Evolutionary conservation across 2,113 vertebrate genomes (phyloP).

Genomic region (Oreochromis tanganicae): DNA sequence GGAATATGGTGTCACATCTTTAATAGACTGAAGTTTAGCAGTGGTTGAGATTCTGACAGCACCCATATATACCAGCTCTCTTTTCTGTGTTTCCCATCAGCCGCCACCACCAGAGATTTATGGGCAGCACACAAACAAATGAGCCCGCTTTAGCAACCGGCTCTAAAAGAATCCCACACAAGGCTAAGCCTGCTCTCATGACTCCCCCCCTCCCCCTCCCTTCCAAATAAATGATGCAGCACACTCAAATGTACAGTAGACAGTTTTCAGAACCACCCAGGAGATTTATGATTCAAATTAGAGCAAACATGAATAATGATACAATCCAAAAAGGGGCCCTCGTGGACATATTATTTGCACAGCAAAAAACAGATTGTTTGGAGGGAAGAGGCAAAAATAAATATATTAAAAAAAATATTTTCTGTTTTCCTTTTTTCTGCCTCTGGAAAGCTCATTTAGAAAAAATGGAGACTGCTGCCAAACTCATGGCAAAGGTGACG

Average conservation of each 20-base stretch:
- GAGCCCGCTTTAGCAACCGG: neutral
- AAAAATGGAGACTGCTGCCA: neutral
- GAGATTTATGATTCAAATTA: neutral
- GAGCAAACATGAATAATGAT: neutral
- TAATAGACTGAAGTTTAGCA: neutral
- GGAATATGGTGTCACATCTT: neutral
- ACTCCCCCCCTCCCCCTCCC: neutral
- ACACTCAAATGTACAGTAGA: neutral
- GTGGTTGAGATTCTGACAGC: neutral
- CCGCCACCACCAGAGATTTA: neutral
- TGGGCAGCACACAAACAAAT: neutral
- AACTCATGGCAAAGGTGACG: slow-evolving; percentile 6
- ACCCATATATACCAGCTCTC: neutral
- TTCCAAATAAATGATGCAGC: neutral
- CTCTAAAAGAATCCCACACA: neutral
- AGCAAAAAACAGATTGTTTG: neutral
- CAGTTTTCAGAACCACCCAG: neutral
- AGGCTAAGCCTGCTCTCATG: neutral
- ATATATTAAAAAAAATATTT: neutral
- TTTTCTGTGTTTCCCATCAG: neutral
- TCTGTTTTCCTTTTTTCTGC: neutral
- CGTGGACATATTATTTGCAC: neutral
- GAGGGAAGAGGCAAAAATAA: neutral
- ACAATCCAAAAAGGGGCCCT: neutral
- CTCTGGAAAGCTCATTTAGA: neutral